A percentile compares a stretch with the other conserved stretches of the same genome.
Conservation (phyloP, 2,113 vertebrate genomes). For the Channa argus region DNA sequence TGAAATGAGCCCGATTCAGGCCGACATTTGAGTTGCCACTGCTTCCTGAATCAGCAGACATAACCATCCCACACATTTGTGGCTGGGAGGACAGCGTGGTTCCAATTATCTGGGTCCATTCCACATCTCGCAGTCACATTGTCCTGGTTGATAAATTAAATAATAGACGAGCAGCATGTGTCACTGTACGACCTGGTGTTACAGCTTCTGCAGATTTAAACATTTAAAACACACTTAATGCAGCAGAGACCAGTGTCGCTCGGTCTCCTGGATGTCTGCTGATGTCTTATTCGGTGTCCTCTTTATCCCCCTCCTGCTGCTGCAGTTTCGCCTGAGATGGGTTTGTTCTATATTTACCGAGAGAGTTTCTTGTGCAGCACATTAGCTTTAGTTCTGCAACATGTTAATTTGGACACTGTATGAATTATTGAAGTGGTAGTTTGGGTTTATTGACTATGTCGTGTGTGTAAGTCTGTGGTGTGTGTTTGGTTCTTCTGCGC, state of each 20-base stretch:
- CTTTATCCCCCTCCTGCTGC: neutral
- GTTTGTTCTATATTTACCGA: neutral
- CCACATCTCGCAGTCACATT: neutral
- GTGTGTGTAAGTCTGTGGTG: neutral
- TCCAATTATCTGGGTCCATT: constrained; percentile 14
- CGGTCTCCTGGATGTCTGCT: neutral
- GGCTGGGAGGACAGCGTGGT: constrained; percentile 8
- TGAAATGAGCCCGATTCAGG: no score
- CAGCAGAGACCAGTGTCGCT: no score
- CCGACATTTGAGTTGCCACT: no score
- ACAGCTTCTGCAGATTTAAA: constrained; percentile 3
- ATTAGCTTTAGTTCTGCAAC: constrained; percentile 10
- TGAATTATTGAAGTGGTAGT: neutral
- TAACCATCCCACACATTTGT: no score
- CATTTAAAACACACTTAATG: neutral
- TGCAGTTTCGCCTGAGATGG: neutral
- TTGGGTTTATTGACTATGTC: neutral
- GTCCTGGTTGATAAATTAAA: constrained; percentile 22
- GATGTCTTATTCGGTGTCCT: neutral
- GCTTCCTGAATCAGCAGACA: neutral
- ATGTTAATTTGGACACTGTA: neutral
- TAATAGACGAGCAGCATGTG: constrained; percentile 41
- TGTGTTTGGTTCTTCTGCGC: neutral
- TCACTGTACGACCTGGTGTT: constrained; percentile 1
- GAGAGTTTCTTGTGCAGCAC: neutral